Conservation (phyloP, 2,113 vertebrate genomes). For the Oryzias melastigma region DNA sequence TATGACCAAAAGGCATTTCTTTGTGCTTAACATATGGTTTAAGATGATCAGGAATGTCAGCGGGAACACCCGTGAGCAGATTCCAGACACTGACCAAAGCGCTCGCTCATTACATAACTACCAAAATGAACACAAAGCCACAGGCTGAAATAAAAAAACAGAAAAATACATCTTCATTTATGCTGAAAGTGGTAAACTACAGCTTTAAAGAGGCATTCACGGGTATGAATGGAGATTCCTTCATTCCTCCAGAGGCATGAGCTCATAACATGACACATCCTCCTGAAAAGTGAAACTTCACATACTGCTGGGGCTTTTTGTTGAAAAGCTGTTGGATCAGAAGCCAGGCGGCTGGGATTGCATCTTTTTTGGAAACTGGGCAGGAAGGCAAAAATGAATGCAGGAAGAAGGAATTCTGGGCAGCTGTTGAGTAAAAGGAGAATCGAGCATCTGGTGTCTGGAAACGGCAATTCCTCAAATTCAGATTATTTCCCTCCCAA, state of each 20-base stretch:
- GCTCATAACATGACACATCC: slow-evolving; percentile 21
- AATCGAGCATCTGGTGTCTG: slow-evolving; percentile 47
- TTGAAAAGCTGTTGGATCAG: too few relatives aligned
- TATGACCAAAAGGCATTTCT: too few relatives aligned
- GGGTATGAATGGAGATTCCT: slow-evolving; percentile 38
- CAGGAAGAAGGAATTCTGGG: slow-evolving; percentile 45
- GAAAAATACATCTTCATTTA: not conserved
- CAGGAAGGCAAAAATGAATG: not conserved
- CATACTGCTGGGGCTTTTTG: too few relatives aligned
- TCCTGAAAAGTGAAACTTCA: slow-evolving; percentile 2
- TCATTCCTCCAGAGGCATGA: slow-evolving; percentile 36
- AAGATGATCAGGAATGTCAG: slow-evolving; percentile 41
- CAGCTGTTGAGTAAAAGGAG: slow-evolving; percentile 30
- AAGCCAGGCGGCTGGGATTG: too few relatives aligned
- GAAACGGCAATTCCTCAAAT: slow-evolving; percentile 15
- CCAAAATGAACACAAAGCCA: slow-evolving; percentile 15
- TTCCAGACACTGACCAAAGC: slow-evolving; percentile 35
- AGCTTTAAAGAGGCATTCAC: not conserved
- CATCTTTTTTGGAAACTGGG: too few relatives aligned
- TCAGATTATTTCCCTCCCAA: not conserved
- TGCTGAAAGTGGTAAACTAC: slow-evolving; percentile 1
- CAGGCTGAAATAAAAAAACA: not conserved
- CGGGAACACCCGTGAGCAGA: slow-evolving; percentile 37
- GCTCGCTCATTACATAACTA: slow-evolving; percentile 28
- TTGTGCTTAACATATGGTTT: slow-evolving; percentile 38